phyloP scores from a whole-genome alignment of 2,888 invertebrate genomes.

The Tetranychus piercei region DNA sequence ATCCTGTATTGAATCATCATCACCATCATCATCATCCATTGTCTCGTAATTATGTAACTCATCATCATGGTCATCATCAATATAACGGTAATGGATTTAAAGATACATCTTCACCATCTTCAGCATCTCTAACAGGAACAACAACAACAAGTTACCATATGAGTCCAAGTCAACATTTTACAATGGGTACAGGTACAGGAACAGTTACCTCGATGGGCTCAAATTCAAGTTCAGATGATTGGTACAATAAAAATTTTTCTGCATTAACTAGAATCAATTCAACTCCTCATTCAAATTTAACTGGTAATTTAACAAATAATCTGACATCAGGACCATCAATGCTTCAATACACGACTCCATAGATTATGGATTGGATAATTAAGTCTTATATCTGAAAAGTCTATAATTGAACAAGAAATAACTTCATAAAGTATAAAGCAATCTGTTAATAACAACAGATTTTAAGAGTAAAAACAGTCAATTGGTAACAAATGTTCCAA shows the following conservation, averaged over 20 bases:
- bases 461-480: no score
- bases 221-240: conserved; percentile 45
- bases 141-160: conserved; percentile 54
- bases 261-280: conserved; percentile 81
- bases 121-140: not conserved
- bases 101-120: not conserved
- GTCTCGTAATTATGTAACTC: not conserved
- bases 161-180: conserved; percentile 74
- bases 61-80: conserved; percentile 55
- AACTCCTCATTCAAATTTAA: conserved; percentile 61
- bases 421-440: no score
- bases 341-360: conserved; percentile 4
- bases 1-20: conserved; percentile 51
- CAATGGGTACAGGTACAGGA: conserved; percentile 67
- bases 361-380: not conserved
- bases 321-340: not conserved
- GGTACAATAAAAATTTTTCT: conserved; percentile 95
- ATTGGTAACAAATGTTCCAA: no score
- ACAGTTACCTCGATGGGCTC: conserved; percentile 64
- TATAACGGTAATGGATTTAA: conserved; percentile 30
- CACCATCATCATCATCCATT: conserved; percentile 40
- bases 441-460: no score
- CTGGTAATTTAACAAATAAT: not conserved
- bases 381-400: no score
- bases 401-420: no score